Evolutionary conservation across 2,888 invertebrate species (phyloP).

Genomic region (Calliphora vomitoria): DNA sequence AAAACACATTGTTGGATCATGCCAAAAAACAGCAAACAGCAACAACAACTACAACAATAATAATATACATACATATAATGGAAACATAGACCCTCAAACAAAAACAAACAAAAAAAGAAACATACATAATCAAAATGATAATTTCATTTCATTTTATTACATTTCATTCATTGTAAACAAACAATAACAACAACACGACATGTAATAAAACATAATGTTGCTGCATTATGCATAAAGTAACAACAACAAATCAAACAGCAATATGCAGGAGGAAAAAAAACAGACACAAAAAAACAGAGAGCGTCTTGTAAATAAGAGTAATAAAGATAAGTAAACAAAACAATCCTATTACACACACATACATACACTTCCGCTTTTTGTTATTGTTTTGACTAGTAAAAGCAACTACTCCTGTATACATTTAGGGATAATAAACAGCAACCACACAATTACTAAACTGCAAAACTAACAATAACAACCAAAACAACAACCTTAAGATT

Average conservation of each 20-base stretch:
- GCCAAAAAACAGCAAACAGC: neutral
- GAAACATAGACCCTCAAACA: neutral
- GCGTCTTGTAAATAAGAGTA: neutral
- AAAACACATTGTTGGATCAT: slow-evolving; percentile 1
- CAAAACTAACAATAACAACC: neutral
- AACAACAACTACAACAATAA: neutral
- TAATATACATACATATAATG: too few relatives aligned
- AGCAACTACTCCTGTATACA: slow-evolving; percentile 3
- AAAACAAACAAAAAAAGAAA: neutral
- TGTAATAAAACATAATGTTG: slow-evolving; percentile 60
- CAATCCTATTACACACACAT: neutral
- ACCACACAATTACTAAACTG: neutral
- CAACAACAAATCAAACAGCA: slow-evolving; percentile 6
- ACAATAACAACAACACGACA: slow-evolving; percentile 59
- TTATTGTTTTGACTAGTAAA: neutral
- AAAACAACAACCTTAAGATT: slow-evolving; percentile 23
- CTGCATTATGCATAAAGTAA: slow-evolving; percentile 58
- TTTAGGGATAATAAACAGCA: slow-evolving; percentile 12
- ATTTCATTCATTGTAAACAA: slow-evolving; percentile 42
- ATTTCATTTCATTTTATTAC: slow-evolving; percentile 58
- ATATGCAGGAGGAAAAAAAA: neutral
- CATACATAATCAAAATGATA: slow-evolving; percentile 63
- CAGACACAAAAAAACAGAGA: neutral
- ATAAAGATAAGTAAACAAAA: neutral
- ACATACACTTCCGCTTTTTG: slow-evolving; percentile 41